Conservation (phyloP, 2,797 vertebrate genomes). For the Gymnodraco acuticeps region DNA sequence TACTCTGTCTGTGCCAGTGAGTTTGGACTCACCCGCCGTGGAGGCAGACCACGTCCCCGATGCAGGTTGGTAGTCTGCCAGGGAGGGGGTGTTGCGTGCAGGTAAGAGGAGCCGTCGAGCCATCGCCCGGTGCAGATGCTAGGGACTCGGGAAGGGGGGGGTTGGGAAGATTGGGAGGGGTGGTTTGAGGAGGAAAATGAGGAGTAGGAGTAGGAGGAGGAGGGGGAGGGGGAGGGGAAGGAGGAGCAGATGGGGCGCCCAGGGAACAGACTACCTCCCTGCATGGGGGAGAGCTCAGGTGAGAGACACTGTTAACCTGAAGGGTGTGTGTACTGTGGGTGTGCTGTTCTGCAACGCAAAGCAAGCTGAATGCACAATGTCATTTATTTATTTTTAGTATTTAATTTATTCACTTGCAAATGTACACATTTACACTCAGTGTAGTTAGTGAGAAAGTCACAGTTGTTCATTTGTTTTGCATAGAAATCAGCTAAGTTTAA, state of each 20-base stretch:
- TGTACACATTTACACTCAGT: slow-evolving; percentile 60
- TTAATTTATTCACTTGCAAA: slow-evolving; percentile 71
- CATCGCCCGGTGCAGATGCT: slow-evolving; percentile 83
- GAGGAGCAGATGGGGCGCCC: slow-evolving; percentile 60
- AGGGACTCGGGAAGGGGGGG: slow-evolving; percentile 67
- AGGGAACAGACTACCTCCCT: slow-evolving; percentile 89
- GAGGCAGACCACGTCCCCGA: slow-evolving; percentile 81
- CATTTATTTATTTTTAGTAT: slow-evolving; percentile 47
- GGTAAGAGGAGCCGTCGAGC: slow-evolving; percentile 85
- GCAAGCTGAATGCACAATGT: slow-evolving; percentile 35
- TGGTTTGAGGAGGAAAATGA: slow-evolving; percentile 18
- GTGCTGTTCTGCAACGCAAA: slow-evolving; percentile 27
- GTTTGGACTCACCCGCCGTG: slow-evolving; percentile 86
- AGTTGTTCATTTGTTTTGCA: slow-evolving; percentile 20
- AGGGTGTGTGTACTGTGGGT: slow-evolving; percentile 31
- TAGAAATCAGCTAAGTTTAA: slow-evolving; percentile 15
- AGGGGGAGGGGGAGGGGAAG: slow-evolving; percentile 9
- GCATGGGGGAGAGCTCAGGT: slow-evolving; percentile 88
- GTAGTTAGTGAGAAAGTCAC: slow-evolving; percentile 61
- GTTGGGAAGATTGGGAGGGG: slow-evolving; percentile 7
- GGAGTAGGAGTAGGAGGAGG: slow-evolving; percentile 8
- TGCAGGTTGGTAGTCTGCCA: slow-evolving; percentile 90
- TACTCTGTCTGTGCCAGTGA: slow-evolving; percentile 72
- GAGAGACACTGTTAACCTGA: slow-evolving; percentile 84
- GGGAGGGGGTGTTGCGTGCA: slow-evolving; percentile 84